Percentiles rank a stretch among this genome's conserved stretches.
phyloP scores from a whole-genome alignment of 1,140 invertebrate species.

The Caenorhabditis inopinata region DNA sequence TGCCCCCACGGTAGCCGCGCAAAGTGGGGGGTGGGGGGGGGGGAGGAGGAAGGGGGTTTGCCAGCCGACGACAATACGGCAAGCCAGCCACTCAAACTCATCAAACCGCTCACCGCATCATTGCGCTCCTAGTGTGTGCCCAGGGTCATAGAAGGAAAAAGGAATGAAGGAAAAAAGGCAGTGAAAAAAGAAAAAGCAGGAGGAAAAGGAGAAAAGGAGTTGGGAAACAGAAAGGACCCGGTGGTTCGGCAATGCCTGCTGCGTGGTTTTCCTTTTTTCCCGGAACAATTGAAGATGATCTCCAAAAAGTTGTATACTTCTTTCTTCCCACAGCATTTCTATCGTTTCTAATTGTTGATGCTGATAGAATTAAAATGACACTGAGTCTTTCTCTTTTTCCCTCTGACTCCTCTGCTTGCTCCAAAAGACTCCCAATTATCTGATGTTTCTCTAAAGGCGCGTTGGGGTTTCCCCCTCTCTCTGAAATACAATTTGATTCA shows the following conservation, averaged over 20 bases:
- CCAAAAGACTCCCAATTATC: too few relatives aligned
- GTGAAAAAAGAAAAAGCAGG: not conserved
- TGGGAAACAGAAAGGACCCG: not conserved
- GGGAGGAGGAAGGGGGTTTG: too few relatives aligned
- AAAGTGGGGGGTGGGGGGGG: not conserved
- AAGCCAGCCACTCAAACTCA: constrained; percentile 28
- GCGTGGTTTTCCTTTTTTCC: not conserved
- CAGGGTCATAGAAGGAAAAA: constrained; percentile 2
- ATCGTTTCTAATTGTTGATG: not conserved
- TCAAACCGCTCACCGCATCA: constrained; percentile 31
- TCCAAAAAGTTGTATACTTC: too few relatives aligned
- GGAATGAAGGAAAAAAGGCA: not conserved
- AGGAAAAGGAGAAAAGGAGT: not conserved
- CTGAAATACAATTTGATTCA: not conserved
- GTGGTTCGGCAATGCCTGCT: not conserved
- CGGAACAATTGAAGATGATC: not conserved
- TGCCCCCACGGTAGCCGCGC: not conserved
- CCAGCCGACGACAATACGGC: constrained; percentile 10
- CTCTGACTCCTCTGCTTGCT: not conserved
- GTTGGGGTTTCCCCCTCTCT: not conserved
- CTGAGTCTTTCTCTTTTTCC: not conserved
- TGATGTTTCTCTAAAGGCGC: too few relatives aligned
- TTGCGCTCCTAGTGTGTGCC: constrained; percentile 18
- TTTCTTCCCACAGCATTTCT: not conserved
- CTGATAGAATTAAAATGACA: not conserved